These are phyloP conservation scores for Atrina japonica DNA, from an alignment of 2,888 invertebrate species.

Conservation along the genomic window DNA sequence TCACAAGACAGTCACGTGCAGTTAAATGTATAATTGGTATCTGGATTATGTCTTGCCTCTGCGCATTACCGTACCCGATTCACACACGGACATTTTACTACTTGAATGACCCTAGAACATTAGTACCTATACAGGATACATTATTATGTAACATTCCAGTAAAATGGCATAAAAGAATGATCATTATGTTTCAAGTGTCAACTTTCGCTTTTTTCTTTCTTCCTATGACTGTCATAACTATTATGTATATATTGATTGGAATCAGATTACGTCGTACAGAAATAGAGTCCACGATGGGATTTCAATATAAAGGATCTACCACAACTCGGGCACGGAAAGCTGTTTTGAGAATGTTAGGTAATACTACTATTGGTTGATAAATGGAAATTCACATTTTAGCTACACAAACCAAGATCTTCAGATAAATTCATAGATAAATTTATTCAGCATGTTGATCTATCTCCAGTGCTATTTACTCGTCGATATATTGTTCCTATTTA, in stretches of 20 bases:
- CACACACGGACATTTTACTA: conserved; percentile 73
- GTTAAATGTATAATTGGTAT: conserved; percentile 81
- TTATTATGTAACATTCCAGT: conserved; percentile 73
- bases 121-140: conserved; percentile 64
- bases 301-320: conserved; percentile 35
- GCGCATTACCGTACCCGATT: conserved; percentile 83
- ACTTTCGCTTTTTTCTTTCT: conserved; percentile 91
- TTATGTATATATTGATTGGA: conserved; percentile 85
- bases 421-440: no score
- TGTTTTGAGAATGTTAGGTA: conserved; percentile 75
- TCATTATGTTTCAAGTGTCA: conserved; percentile 87
- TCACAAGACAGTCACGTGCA: conserved; percentile 91
- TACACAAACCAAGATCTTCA: no score
- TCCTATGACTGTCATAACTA: conserved; percentile 87
- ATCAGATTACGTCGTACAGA: conserved; percentile 65
- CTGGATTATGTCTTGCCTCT: conserved; percentile 89
- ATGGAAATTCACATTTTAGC: no score
- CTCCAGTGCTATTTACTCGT: no score
- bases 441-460: no score
- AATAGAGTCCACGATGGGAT: conserved; percentile 34
- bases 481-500: no score
- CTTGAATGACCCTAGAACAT: conserved; percentile 57
- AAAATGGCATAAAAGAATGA: conserved; percentile 65
- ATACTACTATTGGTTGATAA: conserved; percentile 20
- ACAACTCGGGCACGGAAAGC: conserved; percentile 64